Evolutionary conservation across 2,113 vertebrate species (phyloP), one percentile per base, ranked within the genome.

Genomic region (Pseudopipra pipra): DNA sequence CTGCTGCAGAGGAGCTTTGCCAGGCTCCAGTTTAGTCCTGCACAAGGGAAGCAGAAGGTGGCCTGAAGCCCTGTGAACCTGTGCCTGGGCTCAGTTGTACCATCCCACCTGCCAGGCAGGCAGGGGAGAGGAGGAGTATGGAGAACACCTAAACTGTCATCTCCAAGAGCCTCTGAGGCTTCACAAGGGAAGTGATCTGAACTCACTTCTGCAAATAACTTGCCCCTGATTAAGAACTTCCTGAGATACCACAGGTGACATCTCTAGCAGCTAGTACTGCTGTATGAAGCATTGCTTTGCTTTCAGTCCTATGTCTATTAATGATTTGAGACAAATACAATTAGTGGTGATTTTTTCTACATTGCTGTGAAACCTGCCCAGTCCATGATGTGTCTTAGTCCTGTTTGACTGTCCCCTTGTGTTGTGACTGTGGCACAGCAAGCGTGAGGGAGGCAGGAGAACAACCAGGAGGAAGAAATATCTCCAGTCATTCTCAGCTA

Each of bases 51-150:
- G 52, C 41, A 68, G 46, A 33, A 44, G 30, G 51, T 54, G 39
- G 6, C 44, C 81, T 41, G 70, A 27, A 80, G 41, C 27, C 19
- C 46, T 37, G 28, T 23, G 33, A 49, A 3, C 11, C 52, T 18
- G 28, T 27, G 28, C 47, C 67, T 0, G 1, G 21, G 33, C 21
- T 80, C 15, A 11, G 18, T 16, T 0, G 0, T 30, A 16, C 9
- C 25, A 63, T 37, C 43, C 16, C 52, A 28, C 25, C 72, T 31
- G 17, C 28, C 24, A 18, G 39, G 30, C 31, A 33, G 25, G 27
- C 9, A 19, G 6, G 37, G 15, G 11, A 41, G 62, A 65, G 41
- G 28, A 73, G 66, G 72, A 33, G 5, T 7, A 7, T 1, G 4
- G 49, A 24, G 22, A 47, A 12, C 35, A 39, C 21, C 33, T 35